These are phyloP conservation scores for Drosophila kohkoa DNA, from an alignment of 1,140 invertebrate species.

Conservation along the genomic window DNA sequence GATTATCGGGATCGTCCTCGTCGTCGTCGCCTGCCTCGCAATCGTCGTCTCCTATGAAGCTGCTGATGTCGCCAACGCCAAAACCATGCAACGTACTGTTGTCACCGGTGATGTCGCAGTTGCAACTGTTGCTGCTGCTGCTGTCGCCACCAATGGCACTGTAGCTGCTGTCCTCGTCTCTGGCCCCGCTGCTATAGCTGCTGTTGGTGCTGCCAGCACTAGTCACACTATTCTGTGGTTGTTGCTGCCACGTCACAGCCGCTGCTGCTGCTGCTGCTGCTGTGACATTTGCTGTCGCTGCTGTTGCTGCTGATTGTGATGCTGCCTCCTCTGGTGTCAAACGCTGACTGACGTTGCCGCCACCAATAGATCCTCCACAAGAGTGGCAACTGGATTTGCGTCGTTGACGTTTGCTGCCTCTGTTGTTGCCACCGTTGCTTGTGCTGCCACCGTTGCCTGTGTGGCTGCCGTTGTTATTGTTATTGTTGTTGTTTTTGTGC, in stretches of 20 bases:
- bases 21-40: conserved; percentile 55
- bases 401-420: conserved; percentile 43
- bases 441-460: conserved; percentile 14
- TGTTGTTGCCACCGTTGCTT: conserved; percentile 37
- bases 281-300: conserved; percentile 20
- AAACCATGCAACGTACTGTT: conserved; percentile 77
- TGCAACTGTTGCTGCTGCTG: conserved; percentile 81
- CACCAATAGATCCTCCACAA: conserved; percentile 45
- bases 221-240: conserved; percentile 72
- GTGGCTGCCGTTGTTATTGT: conserved; percentile 43
- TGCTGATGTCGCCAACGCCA: conserved; percentile 75
- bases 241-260: conserved; percentile 58
- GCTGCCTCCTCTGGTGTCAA: conserved; percentile 65
- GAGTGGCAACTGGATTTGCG: conserved; percentile 73
- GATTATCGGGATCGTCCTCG: conserved; percentile 58
- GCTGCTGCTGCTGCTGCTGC: conserved; percentile 32
- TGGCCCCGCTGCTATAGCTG: conserved; percentile 66
- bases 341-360: conserved; percentile 36
- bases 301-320: conserved; percentile 25
- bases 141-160: conserved; percentile 72
- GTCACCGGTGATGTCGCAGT: conserved; percentile 80
- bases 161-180: conserved; percentile 71
- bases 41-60: conserved; percentile 73
- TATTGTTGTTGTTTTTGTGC: conserved; percentile 57
- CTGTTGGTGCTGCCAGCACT: conserved; percentile 75